Conservation (phyloP, 2,113 vertebrate species). For the Tachysurus vachellii region DNA sequence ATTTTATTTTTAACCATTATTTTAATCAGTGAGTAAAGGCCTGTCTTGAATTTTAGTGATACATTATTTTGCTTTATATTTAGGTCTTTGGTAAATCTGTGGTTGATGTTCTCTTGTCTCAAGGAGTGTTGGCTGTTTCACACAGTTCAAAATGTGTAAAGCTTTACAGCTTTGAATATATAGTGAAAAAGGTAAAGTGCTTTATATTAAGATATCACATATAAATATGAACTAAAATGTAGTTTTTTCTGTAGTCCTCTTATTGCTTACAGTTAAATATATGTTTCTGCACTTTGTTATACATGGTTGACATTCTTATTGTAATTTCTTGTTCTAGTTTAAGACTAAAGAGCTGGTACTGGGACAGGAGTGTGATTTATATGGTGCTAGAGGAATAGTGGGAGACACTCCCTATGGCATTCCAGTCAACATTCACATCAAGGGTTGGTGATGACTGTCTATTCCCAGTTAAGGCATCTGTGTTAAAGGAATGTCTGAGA, state of each 20-base stretch:
- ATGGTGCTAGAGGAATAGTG: constrained; percentile 78
- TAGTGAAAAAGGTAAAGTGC: constrained; percentile 79
- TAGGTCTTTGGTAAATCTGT: constrained; percentile 89
- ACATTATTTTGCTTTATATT: constrained; percentile 16
- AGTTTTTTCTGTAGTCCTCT: background rate
- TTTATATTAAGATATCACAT: background rate
- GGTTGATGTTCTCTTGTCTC: constrained; percentile 86
- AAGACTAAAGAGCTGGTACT: constrained; percentile 79
- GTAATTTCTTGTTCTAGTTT: constrained; percentile 78
- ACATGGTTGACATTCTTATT: background rate
- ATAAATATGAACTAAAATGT: background rate
- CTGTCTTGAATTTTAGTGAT: background rate
- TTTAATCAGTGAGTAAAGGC: background rate
- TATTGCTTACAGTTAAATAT: background rate
- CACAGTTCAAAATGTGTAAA: constrained; percentile 85
- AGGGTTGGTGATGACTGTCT: constrained; percentile 73
- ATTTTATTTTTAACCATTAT: background rate
- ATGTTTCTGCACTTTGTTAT: background rate
- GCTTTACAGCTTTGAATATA: constrained; percentile 90
- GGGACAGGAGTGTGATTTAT: constrained; percentile 83
- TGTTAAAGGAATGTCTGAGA: background rate
- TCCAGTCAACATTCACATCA: constrained; percentile 92
- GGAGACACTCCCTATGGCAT: constrained; percentile 90
- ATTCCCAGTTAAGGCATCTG: background rate
- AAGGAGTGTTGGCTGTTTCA: constrained; percentile 89